These are phyloP conservation scores for Drosophila kurseongensis DNA, from an alignment of 1,140 invertebrate species.

Conservation along the genomic window DNA sequence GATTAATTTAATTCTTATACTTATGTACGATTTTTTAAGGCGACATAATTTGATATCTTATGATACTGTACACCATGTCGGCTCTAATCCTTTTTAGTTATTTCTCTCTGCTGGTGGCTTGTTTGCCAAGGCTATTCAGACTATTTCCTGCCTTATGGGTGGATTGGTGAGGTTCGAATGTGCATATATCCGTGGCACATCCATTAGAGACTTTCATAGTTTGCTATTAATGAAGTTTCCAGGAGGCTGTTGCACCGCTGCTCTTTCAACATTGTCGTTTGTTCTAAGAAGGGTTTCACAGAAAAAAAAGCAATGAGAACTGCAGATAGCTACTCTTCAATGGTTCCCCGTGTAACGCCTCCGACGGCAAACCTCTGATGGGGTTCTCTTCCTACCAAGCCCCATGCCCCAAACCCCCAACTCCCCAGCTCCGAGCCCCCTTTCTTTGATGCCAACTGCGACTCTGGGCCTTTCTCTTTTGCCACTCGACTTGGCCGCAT, in stretches of 20 bases:
- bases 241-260: conserved; percentile 32
- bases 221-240: conserved; percentile 78
- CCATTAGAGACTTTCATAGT: conserved; percentile 61
- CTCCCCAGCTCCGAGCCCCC: neutral
- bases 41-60: neutral
- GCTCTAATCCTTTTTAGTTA: conserved; percentile 1
- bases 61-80: conserved; percentile 1
- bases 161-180: conserved; percentile 2
- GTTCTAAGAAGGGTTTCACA: conserved; percentile 33
- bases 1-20: too few relatives aligned
- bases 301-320: conserved; percentile 21
- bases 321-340: conserved; percentile 47
- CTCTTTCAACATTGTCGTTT: conserved; percentile 17
- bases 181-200: conserved; percentile 49
- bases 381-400: conserved; percentile 36
- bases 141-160: conserved; percentile 53
- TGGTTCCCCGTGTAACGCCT: conserved; percentile 33
- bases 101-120: conserved; percentile 16
- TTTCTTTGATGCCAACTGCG: conserved; percentile 13
- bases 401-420: conserved; percentile 2
- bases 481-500: conserved; percentile 70
- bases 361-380: conserved; percentile 37
- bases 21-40: neutral
- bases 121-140: conserved; percentile 43
- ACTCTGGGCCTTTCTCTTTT: conserved; percentile 72